Evolutionary conservation across 2,113 vertebrate species (phyloP), one percentile per base, ranked within the genome.

Genomic region (Redunca redunca): DNA sequence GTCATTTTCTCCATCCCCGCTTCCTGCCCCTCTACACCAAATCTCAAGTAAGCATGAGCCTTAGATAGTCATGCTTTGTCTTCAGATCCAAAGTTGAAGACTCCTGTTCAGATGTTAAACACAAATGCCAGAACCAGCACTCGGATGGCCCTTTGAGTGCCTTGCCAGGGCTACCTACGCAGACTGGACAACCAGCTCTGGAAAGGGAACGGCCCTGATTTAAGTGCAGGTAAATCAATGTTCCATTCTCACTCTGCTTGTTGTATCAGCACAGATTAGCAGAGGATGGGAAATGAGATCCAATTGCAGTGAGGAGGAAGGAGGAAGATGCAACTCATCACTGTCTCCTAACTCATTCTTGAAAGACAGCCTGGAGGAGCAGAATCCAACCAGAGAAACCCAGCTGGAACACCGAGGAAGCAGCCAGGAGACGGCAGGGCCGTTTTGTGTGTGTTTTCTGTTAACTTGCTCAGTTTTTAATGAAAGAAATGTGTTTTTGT

Each of bases 391-490:
- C 40, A 55, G 40, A 60, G 40, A 64, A 88, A 58, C 11, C n/a
- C 74, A 67, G 58, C 48, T n/a, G 8, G 40, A 67, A 58, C 5
- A 7, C 60, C 9, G 1, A 48, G 1, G 25, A 7, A 13, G 3
- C 17, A 50, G 25, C 40, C 30, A 30, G n/a, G 52, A 88, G 7
- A 40, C 10, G 62, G 14, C 13, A 43, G 15, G 1, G 3, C 13
- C 12, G 1, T 7, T 55, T 28, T 48, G 3, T 28, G 55, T 28
- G n/a, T 88, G 84, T 52, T 64, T 93, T 80, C 81, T 90, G 43
- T 95, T 85, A 82, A 30, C n/a, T 90, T 62, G 50, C 40, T 97
- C 57, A 67, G 36, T 91, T 87, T 83, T 43, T 85, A 93, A 82
- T 71, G 7, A 53, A 90, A 91, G 16, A 33, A 55, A 46, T 21